These are phyloP conservation scores for Entomobrya multifasciata DNA, from an alignment of 2,888 invertebrate genomes.

Conservation along the genomic window DNA sequence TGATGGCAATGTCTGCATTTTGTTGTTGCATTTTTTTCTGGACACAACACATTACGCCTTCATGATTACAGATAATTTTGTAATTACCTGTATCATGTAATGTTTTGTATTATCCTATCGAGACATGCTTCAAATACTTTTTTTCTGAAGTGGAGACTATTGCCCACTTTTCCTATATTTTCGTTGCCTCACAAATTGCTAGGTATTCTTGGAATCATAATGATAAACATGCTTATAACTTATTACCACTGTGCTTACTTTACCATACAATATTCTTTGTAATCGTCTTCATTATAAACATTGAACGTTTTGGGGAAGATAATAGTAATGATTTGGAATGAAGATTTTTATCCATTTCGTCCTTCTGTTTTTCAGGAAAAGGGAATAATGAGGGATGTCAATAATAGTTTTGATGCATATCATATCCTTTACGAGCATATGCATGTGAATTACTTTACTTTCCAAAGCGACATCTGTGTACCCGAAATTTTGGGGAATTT, in stretches of 20 bases:
- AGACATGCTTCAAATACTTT: too few species aligned
- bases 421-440: background rate
- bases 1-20: slow-evolving; percentile 40
- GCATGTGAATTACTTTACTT: too few species aligned
- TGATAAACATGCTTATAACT: slow-evolving; percentile 27
- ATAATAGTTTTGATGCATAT: slow-evolving; percentile 10
- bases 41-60: slow-evolving; percentile 31
- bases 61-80: slow-evolving; percentile 29
- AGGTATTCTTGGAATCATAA: background rate
- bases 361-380: slow-evolving; percentile 42
- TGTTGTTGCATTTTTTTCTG: background rate
- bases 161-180: slow-evolving; percentile 7
- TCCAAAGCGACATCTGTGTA: slow-evolving; percentile 42
- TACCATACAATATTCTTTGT: background rate
- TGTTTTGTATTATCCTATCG: background rate
- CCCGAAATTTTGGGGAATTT: background rate
- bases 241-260: background rate
- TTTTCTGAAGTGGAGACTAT: background rate
- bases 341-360: slow-evolving; percentile 10
- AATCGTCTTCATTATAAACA: background rate
- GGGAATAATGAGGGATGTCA: slow-evolving; percentile 30
- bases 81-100: background rate
- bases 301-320: background rate
- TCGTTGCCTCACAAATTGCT: background rate
- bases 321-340: slow-evolving; percentile 47